phyloP scores from a whole-genome alignment of 2,797 vertebrate species.

The Pelodytes ibericus region DNA sequence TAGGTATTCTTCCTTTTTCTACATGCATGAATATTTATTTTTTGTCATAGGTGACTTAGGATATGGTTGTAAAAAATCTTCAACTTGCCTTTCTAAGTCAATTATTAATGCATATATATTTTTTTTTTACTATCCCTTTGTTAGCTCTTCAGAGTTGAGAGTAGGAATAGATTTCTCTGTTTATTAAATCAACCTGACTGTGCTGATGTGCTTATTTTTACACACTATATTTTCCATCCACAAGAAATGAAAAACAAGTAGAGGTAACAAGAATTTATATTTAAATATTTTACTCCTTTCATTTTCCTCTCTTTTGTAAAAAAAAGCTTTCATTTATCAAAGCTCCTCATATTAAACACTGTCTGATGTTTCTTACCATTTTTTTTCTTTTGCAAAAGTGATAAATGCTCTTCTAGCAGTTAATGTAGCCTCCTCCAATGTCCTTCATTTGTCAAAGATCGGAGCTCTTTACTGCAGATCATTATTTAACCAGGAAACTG shows the following conservation, averaged over 20 bases:
- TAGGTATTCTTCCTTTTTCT: too few relatives aligned
- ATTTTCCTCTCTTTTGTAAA: not conserved
- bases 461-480: conserved; percentile 62
- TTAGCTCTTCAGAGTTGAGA: too few relatives aligned
- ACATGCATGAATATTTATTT: too few relatives aligned
- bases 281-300: not conserved
- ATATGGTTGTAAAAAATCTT: too few relatives aligned
- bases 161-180: too few relatives aligned
- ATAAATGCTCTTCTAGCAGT: conserved; percentile 57
- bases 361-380: conserved; percentile 52
- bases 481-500: conserved; percentile 64
- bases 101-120: too few relatives aligned
- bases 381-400: conserved; percentile 35
- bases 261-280: too few relatives aligned
- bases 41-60: too few relatives aligned
- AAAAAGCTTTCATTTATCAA: not conserved
- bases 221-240: not conserved
- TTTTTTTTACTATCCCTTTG: too few relatives aligned
- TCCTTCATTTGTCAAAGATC: conserved; percentile 69
- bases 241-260: not conserved
- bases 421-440: conserved; percentile 59
- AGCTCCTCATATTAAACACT: conserved; percentile 26
- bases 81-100: too few relatives aligned
- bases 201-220: not conserved
- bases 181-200: too few relatives aligned